These are phyloP conservation scores for Calidris pugnax DNA, from an alignment of 2,113 vertebrate species.

Conservation along the genomic window DNA sequence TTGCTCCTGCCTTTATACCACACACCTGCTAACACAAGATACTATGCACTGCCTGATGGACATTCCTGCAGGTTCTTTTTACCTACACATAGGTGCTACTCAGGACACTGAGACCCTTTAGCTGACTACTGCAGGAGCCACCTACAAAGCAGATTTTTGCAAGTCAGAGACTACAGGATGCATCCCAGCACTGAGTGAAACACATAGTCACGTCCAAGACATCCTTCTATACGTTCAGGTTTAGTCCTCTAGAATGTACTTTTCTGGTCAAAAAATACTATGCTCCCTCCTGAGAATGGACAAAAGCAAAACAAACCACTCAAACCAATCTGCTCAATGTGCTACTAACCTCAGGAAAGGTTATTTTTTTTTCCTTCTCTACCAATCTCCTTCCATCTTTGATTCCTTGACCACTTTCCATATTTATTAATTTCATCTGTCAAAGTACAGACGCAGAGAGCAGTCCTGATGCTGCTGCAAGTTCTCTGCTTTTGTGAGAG, in stretches of 20 bases:
- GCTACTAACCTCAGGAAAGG: background rate
- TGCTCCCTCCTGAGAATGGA: background rate
- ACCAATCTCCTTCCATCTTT: background rate
- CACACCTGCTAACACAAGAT: background rate
- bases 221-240: background rate
- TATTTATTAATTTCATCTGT: background rate
- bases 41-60: background rate
- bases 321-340: background rate
- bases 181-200: background rate
- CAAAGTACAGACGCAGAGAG: background rate
- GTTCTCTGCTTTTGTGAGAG: background rate
- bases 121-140: background rate
- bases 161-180: background rate
- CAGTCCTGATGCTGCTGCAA: fast-evolving
- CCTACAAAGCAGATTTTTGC: background rate
- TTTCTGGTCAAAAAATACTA: background rate
- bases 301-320: background rate
- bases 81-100: background rate
- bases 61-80: background rate
- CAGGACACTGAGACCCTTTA: background rate
- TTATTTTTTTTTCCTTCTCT: background rate
- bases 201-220: background rate
- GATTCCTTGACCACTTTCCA: background rate
- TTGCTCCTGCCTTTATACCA: background rate
- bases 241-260: background rate